phyloP scores from a whole-genome alignment of 2,113 vertebrate species.

The Hystrix brachyura region DNA sequence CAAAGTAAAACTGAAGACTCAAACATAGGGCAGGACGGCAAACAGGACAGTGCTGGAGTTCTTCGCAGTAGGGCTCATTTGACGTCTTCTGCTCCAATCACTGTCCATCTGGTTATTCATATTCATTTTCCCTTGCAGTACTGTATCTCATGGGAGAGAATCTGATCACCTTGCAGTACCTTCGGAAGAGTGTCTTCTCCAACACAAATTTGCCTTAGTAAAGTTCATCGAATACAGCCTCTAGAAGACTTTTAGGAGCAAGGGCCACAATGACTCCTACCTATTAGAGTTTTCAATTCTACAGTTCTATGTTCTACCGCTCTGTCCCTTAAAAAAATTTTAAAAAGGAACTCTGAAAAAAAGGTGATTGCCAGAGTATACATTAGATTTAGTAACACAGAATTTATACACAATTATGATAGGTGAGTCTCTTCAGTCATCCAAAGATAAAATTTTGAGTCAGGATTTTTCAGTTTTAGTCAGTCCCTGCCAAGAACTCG shows the following conservation, averaged over 20 bases:
- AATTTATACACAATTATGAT: background rate
- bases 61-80: background rate
- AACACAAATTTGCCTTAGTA: background rate
- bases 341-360: background rate
- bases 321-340: background rate
- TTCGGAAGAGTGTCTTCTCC: background rate
- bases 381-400: background rate
- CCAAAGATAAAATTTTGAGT: background rate
- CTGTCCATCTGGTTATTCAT: background rate
- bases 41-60: background rate
- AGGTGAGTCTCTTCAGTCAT: background rate
- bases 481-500: background rate
- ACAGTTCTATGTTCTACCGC: background rate
- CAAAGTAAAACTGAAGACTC: background rate
- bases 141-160: background rate
- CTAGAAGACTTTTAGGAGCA: background rate
- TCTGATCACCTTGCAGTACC: background rate
- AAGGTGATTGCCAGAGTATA: background rate
- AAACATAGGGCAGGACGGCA: background rate
- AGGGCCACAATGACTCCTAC: background rate
- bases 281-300: background rate
- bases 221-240: background rate
- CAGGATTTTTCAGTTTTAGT: constrained; percentile 8
- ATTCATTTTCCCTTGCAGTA: background rate
- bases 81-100: background rate